Evolutionary conservation across 2,797 vertebrate genomes (phyloP), one percentile per base, ranked within the genome.

Genomic region (Fundulus diaphanus): DNA sequence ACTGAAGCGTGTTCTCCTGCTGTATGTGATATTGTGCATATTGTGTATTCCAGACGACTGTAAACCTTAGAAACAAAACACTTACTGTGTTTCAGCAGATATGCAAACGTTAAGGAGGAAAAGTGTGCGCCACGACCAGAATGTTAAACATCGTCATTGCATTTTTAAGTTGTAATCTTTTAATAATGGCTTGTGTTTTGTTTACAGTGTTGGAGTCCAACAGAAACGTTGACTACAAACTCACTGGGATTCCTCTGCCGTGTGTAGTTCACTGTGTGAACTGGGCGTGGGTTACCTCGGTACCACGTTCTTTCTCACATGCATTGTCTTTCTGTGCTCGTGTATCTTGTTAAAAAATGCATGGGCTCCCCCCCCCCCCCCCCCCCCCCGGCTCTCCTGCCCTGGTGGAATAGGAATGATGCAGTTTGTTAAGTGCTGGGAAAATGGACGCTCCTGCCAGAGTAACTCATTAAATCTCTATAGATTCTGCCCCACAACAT

Each of bases 391-490:
- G 82, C 76, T 75, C 76, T 84, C 85, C 82, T 86, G 86, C 86
- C 86, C 87, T 48, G 51, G 78, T 82, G 82, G 78, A 84, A 83
- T 73, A 75, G 80, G 92, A 91, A 93, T 93, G 92, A 90, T 82
- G 83, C 85, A 85, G 87, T 81, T 80, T 78, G 83, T 90, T 87
- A 86, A 89, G 86, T 89, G 89, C 87, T 93, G 92, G 91, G 89
- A 94, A 93, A 92, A 91, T 86, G 77, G 81, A 66, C 4, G 80
- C 85, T 87, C 71, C 84, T 87, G 74, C 85, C 88, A 91, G 91
- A 92, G 91, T 92, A 91, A 92, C 93, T 95, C 93, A 92, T 95
- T 95, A 95, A 95, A 92, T 94, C 93, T 85, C 88, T 89, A 91
- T 91, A 91, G 91, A 91, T 93, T 91, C 85, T 90, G 67, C 65